Percentiles rank a stretch among this genome's conserved stretches.
Conservation (phyloP, 2,888 invertebrate species). For the Oasisia sp. region DNA sequence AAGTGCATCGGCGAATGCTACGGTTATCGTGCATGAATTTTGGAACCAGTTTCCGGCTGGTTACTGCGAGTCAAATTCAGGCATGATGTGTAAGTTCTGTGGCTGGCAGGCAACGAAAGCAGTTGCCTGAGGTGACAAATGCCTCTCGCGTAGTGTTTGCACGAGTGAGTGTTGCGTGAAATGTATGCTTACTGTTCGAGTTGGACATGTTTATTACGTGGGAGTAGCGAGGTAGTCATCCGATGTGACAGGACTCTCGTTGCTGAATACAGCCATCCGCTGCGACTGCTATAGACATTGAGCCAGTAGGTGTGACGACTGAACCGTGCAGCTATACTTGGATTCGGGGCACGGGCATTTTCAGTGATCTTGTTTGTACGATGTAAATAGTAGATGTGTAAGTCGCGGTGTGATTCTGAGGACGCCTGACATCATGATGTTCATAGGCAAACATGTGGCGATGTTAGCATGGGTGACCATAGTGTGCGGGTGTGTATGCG, state of each 20-base stretch:
- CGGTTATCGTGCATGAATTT: neutral
- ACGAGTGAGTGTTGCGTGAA: neutral
- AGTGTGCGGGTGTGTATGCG: neutral
- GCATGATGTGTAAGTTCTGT: neutral
- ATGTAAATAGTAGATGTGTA: neutral
- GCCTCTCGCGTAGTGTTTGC: neutral
- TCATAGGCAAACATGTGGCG: neutral
- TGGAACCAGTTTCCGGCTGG: neutral
- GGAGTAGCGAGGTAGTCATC: neutral
- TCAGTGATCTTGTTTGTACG: constrained; percentile 8
- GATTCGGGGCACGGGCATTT: neutral
- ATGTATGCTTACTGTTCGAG: constrained; percentile 1
- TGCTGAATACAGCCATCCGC: neutral
- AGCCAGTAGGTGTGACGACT: neutral
- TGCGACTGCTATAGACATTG: neutral
- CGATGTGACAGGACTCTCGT: neutral
- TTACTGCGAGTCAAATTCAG: neutral
- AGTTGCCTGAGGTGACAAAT: neutral
- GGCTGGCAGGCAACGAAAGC: neutral
- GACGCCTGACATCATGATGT: neutral
- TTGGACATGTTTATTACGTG: neutral
- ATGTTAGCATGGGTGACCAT: neutral
- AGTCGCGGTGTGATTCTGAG: neutral
- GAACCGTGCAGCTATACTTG: neutral
- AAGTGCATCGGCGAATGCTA: neutral